Base-by-base conservation (phyloP, 2,888 invertebrate genomes). In the Synergus japonicus region DNA sequence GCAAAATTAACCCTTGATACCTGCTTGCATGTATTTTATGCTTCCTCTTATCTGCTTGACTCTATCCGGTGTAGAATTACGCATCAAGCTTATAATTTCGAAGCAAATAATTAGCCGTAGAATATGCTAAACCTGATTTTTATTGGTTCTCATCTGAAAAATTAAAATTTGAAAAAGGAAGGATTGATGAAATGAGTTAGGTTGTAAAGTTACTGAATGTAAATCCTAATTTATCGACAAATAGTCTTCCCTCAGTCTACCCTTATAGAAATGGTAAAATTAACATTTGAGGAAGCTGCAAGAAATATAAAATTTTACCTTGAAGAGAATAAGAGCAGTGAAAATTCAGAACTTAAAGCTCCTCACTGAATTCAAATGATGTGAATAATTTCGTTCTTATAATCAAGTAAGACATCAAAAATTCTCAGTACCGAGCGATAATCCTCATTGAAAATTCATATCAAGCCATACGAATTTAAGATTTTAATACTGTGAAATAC, bases 1-100 rank as follows among this genome's bases (percentile, higher is more conserved):
- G 80, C 83, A 88, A 37, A 37, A 88, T 88, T 89, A 88, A 88
- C 86, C 86, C 85, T 86, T 81, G 86, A 85, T 83, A 87, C 85
- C 78, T 76, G 82, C 80, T 84, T 84, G 81, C 82, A 82, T 82
- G 82, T 82, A 82, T 82, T 83, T 76, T 77, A 44, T 43, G 44
- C 43, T 18, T 43, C 37, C 10, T 54, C 54, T 73, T 54, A 73
- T 73, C 54, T 49, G 29, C 54, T 73, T 49, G 13, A 69, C 29
- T 49, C 8, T 9, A 29, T 49, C n/a, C 29, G n/a, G 22, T 41
- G 37, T n/a, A 10, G 41, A 65, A 41, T 37, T 43, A 43, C 43
- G 15, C 4, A 60, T 18, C 60, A 60, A 12, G n/a, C 10, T 22
- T 12, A 60, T 60, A 22, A 22, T 60, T 12, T 12, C 10, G 12